Base-by-base conservation (phyloP, 2,888 invertebrate species). In the Meandrusa payeni region DNA sequence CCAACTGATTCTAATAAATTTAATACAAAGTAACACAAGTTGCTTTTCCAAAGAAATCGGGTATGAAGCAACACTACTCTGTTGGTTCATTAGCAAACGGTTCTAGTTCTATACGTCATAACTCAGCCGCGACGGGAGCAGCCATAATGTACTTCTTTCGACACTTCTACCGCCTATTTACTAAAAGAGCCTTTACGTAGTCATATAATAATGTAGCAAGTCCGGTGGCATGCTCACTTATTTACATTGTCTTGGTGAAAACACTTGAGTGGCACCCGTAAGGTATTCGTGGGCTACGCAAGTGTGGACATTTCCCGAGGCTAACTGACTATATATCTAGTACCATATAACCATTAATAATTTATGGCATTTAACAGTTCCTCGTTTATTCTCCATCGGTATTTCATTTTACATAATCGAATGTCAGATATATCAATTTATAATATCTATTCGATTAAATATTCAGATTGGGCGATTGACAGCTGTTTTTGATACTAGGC, bases 181-280 rank as follows among this genome's bases (percentile, higher is more conserved):
- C 45, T 19, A 53, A 56, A 56, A 48, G 52, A 23, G 54, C 44
- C 58, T 52, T 52, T 67, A 53, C 44, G 1, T 1, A 13, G 6
- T 7, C 7, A 20, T 1, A 11, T 31, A n/a, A n/a, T 64, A 64
- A 57, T 59, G 60, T 60, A 45, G 44, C 33, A 45, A 57, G 49
- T 68, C 17, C 43, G 33, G 32, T 53, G 49, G 22, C 44, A 3
- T 13, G 15, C 33, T n/a, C 53, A 42, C 52, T 76, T 77, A 76
- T 78, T 77, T 77, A 75, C 69, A 63, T 65, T 59, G 39, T 50
- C 47, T 54, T 51, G 55, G 65, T 65, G 68, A 68, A 71, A 70
- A 71, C 60, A 60, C 61, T 64, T 60, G 58, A 69, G 66, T 69
- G 70, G 68, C n/a, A n/a, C 69, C 66, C 69, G 62, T 73, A 74